phyloP scores from a whole-genome alignment of 2,797 vertebrate genomes.

The Euthynnus affinis region DNA sequence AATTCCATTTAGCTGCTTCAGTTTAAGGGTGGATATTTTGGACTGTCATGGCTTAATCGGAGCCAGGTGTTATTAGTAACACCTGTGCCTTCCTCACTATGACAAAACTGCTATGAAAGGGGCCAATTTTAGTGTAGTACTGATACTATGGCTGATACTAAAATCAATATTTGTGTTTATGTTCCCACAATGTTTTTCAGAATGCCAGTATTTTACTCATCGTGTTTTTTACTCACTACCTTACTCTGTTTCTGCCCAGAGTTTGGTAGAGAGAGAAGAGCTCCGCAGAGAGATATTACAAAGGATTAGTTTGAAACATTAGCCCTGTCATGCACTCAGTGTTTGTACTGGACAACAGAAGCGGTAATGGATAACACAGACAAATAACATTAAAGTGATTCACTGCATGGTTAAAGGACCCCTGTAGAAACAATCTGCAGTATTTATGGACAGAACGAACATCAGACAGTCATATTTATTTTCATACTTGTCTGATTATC shows the following conservation, averaged over 20 bases:
- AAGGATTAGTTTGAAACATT: not conserved
- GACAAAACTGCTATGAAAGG: no score
- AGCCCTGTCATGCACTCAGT: not conserved
- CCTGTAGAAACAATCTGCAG: not conserved
- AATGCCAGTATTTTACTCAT: no score
- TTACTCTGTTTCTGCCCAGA: not conserved
- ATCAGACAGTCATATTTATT: not conserved
- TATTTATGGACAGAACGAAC: not conserved
- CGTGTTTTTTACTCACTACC: not conserved
- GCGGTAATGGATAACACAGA: not conserved
- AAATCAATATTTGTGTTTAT: no score
- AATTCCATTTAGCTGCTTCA: no score
- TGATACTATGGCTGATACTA: no score
- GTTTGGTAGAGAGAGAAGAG: not conserved
- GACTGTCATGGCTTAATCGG: no score
- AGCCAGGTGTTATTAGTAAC: no score
- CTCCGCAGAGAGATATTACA: not conserved
- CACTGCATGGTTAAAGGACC: not conserved
- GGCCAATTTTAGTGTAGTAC: no score
- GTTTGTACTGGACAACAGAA: not conserved
- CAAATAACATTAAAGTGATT: constrained; percentile 17
- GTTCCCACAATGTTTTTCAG: no score
- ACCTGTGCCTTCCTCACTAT: no score
- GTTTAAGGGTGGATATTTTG: no score
- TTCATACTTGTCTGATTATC: not conserved